Evolutionary conservation across 2,113 vertebrate species (phyloP).

Genomic region (Bufo bufo): DNA sequence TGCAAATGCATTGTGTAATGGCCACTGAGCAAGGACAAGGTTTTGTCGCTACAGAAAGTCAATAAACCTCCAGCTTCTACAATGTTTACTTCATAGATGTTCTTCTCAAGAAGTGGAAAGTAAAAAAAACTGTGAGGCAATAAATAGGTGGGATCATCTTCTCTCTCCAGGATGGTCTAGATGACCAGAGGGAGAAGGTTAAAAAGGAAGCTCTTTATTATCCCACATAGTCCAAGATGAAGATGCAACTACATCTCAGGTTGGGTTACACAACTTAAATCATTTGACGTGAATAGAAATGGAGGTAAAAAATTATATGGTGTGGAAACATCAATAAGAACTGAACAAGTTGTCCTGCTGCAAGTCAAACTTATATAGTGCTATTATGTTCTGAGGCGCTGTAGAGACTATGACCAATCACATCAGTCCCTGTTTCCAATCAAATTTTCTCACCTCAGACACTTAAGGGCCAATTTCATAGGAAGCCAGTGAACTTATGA

Average conservation of each 20-base stretch:
- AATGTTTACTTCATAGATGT: neutral
- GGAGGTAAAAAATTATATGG: neutral
- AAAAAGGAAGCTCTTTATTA: neutral
- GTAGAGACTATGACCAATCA: too few relatives aligned
- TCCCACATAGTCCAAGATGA: neutral
- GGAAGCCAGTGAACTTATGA: neutral
- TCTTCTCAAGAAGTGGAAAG: neutral
- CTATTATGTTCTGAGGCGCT: too few relatives aligned
- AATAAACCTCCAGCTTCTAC: neutral
- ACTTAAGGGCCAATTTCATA: neutral
- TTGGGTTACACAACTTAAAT: neutral
- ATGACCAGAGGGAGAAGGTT: neutral
- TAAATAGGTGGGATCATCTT: neutral
- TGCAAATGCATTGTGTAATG: neutral
- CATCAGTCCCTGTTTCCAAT: too few relatives aligned
- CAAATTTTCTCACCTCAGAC: neutral
- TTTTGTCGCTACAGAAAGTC: conserved; percentile 19
- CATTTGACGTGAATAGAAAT: neutral
- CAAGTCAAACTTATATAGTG: too few relatives aligned
- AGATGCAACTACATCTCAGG: neutral
- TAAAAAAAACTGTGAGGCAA: neutral
- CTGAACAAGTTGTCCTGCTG: neutral
- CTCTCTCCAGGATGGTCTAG: neutral
- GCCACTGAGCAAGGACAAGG: neutral
- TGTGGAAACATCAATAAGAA: neutral